Percentiles rank a stretch among this genome's conserved stretches.
phyloP scores from a whole-genome alignment of 2,888 invertebrate species.

The Rotaria sp. region DNA sequence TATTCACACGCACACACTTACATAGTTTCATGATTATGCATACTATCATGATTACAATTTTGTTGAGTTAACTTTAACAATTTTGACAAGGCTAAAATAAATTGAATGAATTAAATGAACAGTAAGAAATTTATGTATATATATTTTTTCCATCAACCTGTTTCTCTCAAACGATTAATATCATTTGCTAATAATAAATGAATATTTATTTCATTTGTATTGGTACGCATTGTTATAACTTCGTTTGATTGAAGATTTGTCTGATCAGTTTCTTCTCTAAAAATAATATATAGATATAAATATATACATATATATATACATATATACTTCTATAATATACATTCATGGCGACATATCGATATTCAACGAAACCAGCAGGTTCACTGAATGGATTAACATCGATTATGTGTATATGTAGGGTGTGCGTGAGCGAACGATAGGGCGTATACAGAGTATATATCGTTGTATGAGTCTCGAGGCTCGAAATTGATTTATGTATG shows the following conservation, averaged over 20 bases:
- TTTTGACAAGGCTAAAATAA: background rate
- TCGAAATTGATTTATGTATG: constrained; percentile 20
- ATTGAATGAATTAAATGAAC: too few relatives aligned
- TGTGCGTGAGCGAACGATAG: constrained; percentile 22
- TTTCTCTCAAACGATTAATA: constrained; percentile 10
- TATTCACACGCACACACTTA: background rate
- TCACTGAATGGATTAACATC: constrained; percentile 21
- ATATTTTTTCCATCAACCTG: background rate
- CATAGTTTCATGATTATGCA: constrained; percentile 16
- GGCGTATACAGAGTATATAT: constrained; percentile 10
- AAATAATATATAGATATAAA: background rate
- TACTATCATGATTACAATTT: constrained; percentile 24
- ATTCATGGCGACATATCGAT: constrained; percentile 13
- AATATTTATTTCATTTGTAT: constrained; percentile 24
- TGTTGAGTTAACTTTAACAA: background rate
- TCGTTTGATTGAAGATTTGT: constrained; percentile 17
- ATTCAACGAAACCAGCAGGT: constrained; percentile 19
- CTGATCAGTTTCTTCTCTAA: constrained; percentile 19
- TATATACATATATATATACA: background rate
- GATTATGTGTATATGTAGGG: constrained; percentile 15
- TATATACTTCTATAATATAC: constrained; percentile 4
- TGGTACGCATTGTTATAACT: constrained; percentile 22
- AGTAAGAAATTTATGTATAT: background rate
- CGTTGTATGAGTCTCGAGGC: constrained; percentile 15
- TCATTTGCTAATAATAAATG: constrained; percentile 14